Evolutionary conservation across 2,113 vertebrate species (phyloP), one percentile per base, ranked within the genome.

Genomic region (Megalops atlanticus): DNA sequence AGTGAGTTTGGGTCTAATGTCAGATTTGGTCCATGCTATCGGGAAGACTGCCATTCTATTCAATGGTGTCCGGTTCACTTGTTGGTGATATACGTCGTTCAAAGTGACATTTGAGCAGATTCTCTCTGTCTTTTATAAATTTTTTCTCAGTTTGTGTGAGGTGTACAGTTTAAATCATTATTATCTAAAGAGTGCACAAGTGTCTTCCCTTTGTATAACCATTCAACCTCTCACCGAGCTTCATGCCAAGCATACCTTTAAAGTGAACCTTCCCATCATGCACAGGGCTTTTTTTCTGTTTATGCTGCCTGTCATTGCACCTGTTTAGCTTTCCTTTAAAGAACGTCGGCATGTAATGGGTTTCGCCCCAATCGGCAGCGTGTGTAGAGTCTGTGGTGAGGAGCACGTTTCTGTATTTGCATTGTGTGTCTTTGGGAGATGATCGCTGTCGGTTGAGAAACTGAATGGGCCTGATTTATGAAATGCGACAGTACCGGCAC

Each of bases 401-500:
- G 83, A 90, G 89, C 88, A 89, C 89, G 87, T 89, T 84, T 87
- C 87, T 87, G 86, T 83, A 76, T 83, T 87, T 78, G 80, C 69
- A 79, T 87, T 84, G 87, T 81, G 84, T 86, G 86, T 87, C 89
- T 87, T 87, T 84, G 79, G 91, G 88, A 91, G 93, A 93, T 90
- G 90, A 94, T 94, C 90, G 89, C 89, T 91, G 92, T 91, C 93
- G 91, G 91, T 89, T 83, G 68, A 58, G 68, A 58, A 70, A 86
- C 89, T 91, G 91, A 92, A 91, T 87, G 86, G 87, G 84, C 88
- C 85, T 94, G 92, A 93, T 93, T 90, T 94, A 94, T 94, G 91
- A 92, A 94, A 92, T 93, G 90, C 92, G 92, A 93, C 92, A 89
- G 90, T 91, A 88, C 85, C 83, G 86, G 89, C 91, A 93, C 92